phyloP scores from a whole-genome alignment of 2,113 vertebrate species.

The Dendropsophus ebraccatus region DNA sequence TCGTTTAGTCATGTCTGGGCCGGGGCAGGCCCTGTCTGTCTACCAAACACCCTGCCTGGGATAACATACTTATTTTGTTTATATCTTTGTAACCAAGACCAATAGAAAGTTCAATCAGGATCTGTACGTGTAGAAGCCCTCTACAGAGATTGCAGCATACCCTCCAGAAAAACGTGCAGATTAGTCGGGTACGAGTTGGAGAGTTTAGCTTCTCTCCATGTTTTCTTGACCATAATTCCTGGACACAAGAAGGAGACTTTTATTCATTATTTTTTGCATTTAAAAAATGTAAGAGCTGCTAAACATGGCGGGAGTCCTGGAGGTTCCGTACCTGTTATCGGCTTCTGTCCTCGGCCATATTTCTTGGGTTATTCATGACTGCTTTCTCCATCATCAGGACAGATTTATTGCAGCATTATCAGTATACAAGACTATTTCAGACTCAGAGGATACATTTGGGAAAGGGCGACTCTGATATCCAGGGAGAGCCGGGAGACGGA shows the following conservation, averaged over 20 bases:
- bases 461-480: slow-evolving; percentile 26
- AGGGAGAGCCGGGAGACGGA: neutral
- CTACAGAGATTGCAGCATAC: too few species aligned
- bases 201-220: neutral
- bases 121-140: too few species aligned
- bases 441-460: slow-evolving; percentile 37
- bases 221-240: slow-evolving; percentile 5
- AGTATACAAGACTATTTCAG: slow-evolving; percentile 37
- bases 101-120: too few species aligned
- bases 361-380: slow-evolving; percentile 15
- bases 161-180: neutral
- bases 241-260: neutral
- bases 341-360: neutral
- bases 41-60: too few species aligned
- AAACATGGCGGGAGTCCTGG: slow-evolving; percentile 10
- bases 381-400: slow-evolving; percentile 21
- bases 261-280: neutral
- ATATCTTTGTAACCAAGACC: too few species aligned
- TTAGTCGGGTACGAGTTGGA: neutral
- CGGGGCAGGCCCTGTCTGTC: too few species aligned
- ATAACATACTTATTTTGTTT: too few species aligned
- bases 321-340: neutral
- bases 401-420: slow-evolving; percentile 31
- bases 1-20: too few species aligned
- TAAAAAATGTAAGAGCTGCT: neutral